Conservation (phyloP, 2,113 vertebrate genomes). For the Arizona elegans region DNA sequence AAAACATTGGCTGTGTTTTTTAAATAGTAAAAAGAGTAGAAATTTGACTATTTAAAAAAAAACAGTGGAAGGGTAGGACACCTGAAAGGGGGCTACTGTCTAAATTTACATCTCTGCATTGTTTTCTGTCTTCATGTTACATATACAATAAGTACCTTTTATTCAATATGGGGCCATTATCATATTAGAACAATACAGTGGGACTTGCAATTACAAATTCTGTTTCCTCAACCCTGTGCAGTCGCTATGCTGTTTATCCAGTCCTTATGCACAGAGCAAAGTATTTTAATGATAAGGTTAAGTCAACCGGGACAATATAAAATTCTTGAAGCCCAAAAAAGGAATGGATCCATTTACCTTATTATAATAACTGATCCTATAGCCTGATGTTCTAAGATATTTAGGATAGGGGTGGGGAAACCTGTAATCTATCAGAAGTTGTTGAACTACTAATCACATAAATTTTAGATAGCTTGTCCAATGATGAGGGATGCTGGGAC, state of each 20-base stretch:
- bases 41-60: neutral
- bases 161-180: neutral
- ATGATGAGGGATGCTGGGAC: neutral
- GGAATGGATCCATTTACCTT: neutral
- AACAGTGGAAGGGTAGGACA: neutral
- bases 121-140: too few relatives aligned
- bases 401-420: neutral
- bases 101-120: neutral
- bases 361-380: neutral
- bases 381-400: neutral
- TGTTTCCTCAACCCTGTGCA: neutral
- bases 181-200: neutral
- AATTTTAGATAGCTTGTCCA: neutral
- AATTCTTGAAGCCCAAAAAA: neutral
- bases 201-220: neutral
- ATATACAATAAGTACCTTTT: neutral
- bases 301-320: neutral
- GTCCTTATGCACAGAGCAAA: neutral
- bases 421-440: neutral
- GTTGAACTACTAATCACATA: neutral
- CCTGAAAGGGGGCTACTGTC: neutral
- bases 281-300: neutral
- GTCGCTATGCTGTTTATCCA: neutral
- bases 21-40: neutral
- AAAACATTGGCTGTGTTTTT: neutral